phyloP scores from a whole-genome alignment of 2,113 vertebrate genomes.

The Columba janthina region DNA sequence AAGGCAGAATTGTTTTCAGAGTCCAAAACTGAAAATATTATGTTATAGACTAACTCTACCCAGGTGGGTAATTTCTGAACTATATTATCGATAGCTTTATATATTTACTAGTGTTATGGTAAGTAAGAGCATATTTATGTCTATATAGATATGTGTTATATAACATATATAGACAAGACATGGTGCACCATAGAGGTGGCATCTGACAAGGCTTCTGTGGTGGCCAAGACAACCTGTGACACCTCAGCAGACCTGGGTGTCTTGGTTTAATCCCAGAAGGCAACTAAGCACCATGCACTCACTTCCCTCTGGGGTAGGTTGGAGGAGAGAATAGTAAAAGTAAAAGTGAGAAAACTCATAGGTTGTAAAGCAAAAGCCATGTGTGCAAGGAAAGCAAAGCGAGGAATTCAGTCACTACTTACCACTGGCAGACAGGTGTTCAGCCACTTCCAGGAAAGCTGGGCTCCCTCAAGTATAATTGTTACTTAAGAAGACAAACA shows the following conservation, averaged over 20 bases:
- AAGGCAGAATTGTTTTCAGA: background rate
- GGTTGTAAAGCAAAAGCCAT: no score
- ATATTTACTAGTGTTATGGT: background rate
- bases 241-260: background rate
- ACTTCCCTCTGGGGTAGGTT: no score
- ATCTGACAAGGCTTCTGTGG: background rate
- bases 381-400: no score
- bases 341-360: no score
- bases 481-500: no score
- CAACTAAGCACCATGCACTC: no score
- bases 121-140: background rate
- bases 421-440: no score
- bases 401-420: no score
- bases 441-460: no score
- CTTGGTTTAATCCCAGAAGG: no score
- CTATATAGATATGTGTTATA: background rate
- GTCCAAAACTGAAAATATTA: background rate
- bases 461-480: no score
- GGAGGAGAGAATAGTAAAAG: no score
- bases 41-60: background rate
- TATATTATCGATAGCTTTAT: background rate
- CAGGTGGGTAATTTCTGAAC: background rate
- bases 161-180: background rate
- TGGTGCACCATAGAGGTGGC: background rate
- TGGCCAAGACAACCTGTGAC: background rate